These are phyloP conservation scores for Pangasianodon hypophthalmus DNA, from an alignment of 2,113 vertebrate genomes.

Conservation along the genomic window DNA sequence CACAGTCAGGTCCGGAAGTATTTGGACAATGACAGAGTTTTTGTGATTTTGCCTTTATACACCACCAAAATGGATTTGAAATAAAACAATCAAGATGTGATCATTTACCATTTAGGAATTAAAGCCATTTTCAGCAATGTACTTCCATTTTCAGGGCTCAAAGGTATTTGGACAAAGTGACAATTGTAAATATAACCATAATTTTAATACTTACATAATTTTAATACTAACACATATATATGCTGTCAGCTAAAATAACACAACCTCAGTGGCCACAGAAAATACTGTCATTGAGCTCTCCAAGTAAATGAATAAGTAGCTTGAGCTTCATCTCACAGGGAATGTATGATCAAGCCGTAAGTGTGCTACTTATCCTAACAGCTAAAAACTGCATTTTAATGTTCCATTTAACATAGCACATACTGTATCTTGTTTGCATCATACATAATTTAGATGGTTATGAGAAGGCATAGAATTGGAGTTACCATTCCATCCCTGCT, in stretches of 20 bases:
- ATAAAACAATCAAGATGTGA: too few relatives aligned
- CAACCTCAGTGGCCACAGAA: background rate
- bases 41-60: too few relatives aligned
- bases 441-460: background rate
- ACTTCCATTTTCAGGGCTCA: too few relatives aligned
- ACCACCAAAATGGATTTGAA: too few relatives aligned
- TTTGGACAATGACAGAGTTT: too few relatives aligned
- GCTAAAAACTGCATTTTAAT: background rate
- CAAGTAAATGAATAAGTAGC: background rate
- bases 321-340: background rate
- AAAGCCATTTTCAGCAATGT: too few relatives aligned
- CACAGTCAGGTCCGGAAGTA: too few relatives aligned
- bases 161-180: too few relatives aligned
- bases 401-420: background rate
- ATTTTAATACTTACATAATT: too few relatives aligned
- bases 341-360: background rate
- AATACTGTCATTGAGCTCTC: background rate
- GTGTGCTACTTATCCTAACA: background rate
- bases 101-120: too few relatives aligned
- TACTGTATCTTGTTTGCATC: background rate
- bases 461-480: too few relatives aligned
- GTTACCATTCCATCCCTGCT: background rate
- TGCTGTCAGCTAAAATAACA: constrained; percentile 19
- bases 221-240: background rate
- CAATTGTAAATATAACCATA: too few relatives aligned